Percentiles rank a stretch among this genome's conserved stretches.
Evolutionary conservation across 2,888 invertebrate genomes (phyloP).

Genomic region (Teleogryllus oceanicus): DNA sequence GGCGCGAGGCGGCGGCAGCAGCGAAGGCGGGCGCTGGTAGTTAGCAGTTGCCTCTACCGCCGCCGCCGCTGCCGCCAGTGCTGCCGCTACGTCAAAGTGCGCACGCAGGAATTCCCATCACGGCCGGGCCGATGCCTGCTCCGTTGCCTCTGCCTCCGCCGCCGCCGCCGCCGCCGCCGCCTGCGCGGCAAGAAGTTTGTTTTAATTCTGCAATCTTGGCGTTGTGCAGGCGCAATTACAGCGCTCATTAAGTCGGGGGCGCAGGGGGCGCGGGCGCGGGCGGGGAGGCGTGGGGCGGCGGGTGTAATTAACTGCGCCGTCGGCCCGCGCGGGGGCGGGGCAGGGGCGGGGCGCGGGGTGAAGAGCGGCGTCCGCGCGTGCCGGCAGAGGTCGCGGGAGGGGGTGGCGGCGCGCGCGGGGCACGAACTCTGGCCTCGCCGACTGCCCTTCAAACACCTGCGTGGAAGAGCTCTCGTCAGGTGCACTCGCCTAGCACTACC

Average conservation of each 20-base stretch:
- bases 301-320: constrained; percentile 18
- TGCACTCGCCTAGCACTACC: too few species aligned
- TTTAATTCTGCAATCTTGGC: constrained; percentile 10
- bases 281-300: neutral
- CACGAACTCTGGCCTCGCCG: too few species aligned
- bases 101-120: constrained; percentile 18
- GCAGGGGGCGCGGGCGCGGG: neutral
- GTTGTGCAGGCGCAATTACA: constrained; percentile 18
- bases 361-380: too few species aligned
- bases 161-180: neutral
- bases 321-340: neutral
- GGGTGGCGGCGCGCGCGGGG: too few species aligned
- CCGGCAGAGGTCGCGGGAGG: too few species aligned
- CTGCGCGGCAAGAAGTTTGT: neutral
- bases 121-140: neutral
- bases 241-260: neutral
- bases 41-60: neutral
- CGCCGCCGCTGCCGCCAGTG: constrained; percentile 4
- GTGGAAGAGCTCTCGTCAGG: too few species aligned
- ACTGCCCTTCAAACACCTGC: too few species aligned
- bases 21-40: neutral
- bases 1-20: neutral
- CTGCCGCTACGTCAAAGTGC: constrained; percentile 18
- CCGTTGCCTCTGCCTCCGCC: neutral
- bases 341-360: neutral